Conservation (phyloP, 2,113 vertebrate genomes). For the Nestor notabilis region DNA sequence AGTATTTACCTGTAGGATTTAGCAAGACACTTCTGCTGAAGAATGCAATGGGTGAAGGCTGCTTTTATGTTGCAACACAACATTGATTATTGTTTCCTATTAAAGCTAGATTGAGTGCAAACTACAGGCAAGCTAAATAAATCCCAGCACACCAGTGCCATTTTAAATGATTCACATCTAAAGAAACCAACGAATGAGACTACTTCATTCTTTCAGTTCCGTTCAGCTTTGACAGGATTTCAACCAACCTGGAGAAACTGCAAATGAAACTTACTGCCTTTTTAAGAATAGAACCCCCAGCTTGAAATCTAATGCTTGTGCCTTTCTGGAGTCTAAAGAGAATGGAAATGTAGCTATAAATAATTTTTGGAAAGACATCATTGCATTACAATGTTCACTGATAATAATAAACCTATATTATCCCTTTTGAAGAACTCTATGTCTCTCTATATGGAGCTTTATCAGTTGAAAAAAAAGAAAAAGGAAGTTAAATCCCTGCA, state of each 20-base stretch:
- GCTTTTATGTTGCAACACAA: background rate
- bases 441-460: background rate
- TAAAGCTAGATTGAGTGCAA: background rate
- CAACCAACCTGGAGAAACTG: background rate
- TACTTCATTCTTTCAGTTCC: background rate
- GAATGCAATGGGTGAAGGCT: background rate
- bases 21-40: background rate
- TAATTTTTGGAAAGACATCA: background rate
- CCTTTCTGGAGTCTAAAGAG: background rate
- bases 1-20: background rate
- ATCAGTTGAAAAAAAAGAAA: background rate
- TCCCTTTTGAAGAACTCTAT: background rate
- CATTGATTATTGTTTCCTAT: background rate
- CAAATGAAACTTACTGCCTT: background rate
- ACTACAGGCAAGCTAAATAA: background rate
- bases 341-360: background rate
- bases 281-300: background rate
- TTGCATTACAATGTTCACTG: background rate
- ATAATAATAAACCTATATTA: background rate
- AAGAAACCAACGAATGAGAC: background rate
- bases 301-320: background rate
- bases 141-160: background rate
- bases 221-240: background rate
- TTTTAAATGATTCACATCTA: fast-evolving
- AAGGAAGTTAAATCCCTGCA: background rate